A percentile compares a stretch with the other conserved stretches of the same genome.
phyloP scores from a whole-genome alignment of 2,113 vertebrate genomes.

The Pseudorectes ferrugineus region DNA sequence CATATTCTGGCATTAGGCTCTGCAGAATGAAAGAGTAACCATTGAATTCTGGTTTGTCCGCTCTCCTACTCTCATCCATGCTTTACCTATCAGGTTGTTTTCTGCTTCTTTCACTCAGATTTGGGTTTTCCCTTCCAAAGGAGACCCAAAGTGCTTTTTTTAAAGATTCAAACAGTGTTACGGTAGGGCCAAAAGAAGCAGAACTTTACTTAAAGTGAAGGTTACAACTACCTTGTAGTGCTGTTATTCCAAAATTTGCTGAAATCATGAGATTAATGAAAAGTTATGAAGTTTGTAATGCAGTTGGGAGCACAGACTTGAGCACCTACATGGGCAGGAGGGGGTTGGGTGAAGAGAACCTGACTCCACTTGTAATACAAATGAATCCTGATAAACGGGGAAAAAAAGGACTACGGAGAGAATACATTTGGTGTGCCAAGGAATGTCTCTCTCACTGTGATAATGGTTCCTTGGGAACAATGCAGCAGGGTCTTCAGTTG shows the following conservation, averaged over 20 bases:
- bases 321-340: background rate
- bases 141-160: background rate
- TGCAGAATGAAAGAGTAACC: background rate
- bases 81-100: background rate
- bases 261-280: background rate
- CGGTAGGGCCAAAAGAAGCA: background rate
- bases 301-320: background rate
- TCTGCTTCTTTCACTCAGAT: background rate
- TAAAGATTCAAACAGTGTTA: background rate
- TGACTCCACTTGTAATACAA: background rate
- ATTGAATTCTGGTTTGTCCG: background rate
- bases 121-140: background rate
- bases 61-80: background rate
- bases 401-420: rapidly evolving
- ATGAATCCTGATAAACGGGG: background rate
- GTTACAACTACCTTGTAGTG: background rate
- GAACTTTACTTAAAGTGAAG: background rate
- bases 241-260: background rate
- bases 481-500: background rate
- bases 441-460: background rate
- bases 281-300: background rate
- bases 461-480: background rate
- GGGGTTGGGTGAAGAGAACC: background rate
- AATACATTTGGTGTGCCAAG: background rate
- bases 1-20: background rate